Percentiles rank a stretch among this genome's conserved stretches.
phyloP scores from a whole-genome alignment of 2,113 vertebrate species.

The Microcebus griseorufus region DNA sequence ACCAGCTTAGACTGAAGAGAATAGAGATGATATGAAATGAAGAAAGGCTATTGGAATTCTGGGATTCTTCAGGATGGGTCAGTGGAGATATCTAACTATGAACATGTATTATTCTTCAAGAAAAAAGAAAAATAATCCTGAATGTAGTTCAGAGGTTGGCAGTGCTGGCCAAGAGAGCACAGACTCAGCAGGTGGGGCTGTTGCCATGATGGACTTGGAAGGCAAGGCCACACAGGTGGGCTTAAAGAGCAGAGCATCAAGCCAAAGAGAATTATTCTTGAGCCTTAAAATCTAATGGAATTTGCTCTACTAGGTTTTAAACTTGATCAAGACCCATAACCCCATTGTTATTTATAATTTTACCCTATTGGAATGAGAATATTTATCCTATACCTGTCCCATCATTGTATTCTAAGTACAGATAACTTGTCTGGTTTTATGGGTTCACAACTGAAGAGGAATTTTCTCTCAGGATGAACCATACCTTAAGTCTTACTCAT shows the following conservation, averaged over 20 bases:
- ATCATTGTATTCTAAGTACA: background rate
- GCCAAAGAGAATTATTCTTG: background rate
- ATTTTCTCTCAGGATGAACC: background rate
- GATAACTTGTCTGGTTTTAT: background rate
- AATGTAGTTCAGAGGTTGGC: background rate
- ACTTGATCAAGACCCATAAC: background rate
- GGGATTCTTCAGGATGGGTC: background rate
- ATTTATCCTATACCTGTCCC: background rate
- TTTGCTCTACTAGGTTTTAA: background rate
- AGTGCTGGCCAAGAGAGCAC: background rate
- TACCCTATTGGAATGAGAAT: background rate
- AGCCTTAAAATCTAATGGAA: background rate
- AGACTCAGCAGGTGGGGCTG: background rate
- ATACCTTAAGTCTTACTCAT: background rate
- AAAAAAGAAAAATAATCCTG: background rate
- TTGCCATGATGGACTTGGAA: background rate
- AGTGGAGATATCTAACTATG: background rate
- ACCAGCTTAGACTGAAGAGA: background rate
- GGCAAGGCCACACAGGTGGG: background rate
- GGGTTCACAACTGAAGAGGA: background rate
- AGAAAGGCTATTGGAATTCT: background rate
- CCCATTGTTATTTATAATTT: background rate
- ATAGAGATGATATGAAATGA: background rate
- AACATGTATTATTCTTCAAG: background rate
- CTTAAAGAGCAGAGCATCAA: background rate